phyloP scores from a whole-genome alignment of 2,888 invertebrate species.

The Dorcus parallelipipedus region DNA sequence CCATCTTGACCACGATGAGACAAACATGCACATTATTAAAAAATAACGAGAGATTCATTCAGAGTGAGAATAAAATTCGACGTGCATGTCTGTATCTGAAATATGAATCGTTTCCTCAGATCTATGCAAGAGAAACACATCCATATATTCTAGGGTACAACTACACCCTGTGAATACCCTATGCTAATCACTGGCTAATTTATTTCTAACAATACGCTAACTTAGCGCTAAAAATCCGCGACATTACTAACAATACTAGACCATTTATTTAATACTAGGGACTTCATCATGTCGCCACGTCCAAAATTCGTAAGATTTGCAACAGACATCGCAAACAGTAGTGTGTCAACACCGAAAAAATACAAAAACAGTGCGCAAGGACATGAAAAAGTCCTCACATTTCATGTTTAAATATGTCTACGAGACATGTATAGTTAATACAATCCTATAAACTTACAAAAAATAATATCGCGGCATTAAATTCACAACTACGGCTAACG shows the following conservation, averaged over 20 bases:
- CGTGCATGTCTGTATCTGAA: constrained; percentile 19
- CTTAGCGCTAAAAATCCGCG: constrained; percentile 36
- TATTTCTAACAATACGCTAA: constrained; percentile 28
- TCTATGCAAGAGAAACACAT: constrained; percentile 28
- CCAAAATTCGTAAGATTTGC: neutral
- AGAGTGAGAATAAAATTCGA: constrained; percentile 7
- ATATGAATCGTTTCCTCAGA: constrained; percentile 26
- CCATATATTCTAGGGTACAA: constrained; percentile 46
- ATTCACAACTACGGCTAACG: neutral
- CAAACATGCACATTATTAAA: constrained; percentile 12
- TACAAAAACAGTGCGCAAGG: constrained; percentile 4
- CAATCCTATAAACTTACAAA: constrained; percentile 46
- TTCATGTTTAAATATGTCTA: constrained; percentile 19
- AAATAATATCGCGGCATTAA: constrained; percentile 42
- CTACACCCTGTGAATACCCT: constrained; percentile 51
- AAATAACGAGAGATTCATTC: constrained; percentile 7
- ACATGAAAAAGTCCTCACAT: constrained; percentile 24
- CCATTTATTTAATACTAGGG: constrained; percentile 32
- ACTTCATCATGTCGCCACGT: constrained; percentile 23
- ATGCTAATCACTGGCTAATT: constrained; percentile 47
- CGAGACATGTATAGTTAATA: constrained; percentile 35
- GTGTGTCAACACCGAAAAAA: constrained; percentile 2
- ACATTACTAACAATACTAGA: constrained; percentile 45
- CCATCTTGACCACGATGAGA: constrained; percentile 7
- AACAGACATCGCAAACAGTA: constrained; percentile 6